A percentile compares a stretch with the other conserved stretches of the same genome.
Evolutionary conservation across 2,888 invertebrate species (phyloP).

Genomic region (Pyrrhia umbra): DNA sequence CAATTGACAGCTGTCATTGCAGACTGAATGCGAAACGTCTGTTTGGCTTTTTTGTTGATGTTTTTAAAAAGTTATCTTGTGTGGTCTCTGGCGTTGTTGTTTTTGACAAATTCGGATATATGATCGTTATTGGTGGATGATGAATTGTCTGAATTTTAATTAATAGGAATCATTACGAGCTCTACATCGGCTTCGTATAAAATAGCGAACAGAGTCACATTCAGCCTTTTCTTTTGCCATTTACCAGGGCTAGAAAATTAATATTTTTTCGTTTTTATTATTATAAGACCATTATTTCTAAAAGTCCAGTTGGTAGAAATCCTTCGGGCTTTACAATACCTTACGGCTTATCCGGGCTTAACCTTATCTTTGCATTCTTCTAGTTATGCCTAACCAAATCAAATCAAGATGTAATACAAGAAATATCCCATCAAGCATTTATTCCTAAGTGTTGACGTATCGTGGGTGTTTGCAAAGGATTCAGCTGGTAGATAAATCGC

Average conservation of each 20-base stretch:
- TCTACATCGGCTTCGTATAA: too few relatives aligned
- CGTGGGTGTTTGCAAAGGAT: conserved; percentile 60
- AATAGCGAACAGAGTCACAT: too few relatives aligned
- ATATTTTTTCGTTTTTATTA: background rate
- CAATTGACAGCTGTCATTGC: conserved; percentile 69
- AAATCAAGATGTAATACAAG: background rate
- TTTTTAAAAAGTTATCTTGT: conserved; percentile 56
- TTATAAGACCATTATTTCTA: too few relatives aligned
- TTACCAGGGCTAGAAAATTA: too few relatives aligned
- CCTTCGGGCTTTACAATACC: too few relatives aligned
- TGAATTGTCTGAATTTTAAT: conserved; percentile 20
- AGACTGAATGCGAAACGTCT: conserved; percentile 61
- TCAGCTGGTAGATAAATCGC: conserved; percentile 49
- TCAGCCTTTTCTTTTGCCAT: too few relatives aligned
- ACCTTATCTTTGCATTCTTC: too few relatives aligned
- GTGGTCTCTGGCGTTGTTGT: conserved; percentile 55
- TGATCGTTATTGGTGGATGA: conserved; percentile 10
- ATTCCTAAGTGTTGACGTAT: conserved; percentile 51
- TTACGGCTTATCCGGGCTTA: too few relatives aligned
- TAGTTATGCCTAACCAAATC: too few relatives aligned
- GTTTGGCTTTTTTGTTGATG: conserved; percentile 53
- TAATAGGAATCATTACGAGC: background rate
- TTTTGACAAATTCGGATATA: conserved; percentile 48
- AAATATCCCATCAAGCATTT: conserved; percentile 24
- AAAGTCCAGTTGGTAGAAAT: too few relatives aligned